Conservation (phyloP, 2,113 vertebrate genomes). For the human region DNA sequence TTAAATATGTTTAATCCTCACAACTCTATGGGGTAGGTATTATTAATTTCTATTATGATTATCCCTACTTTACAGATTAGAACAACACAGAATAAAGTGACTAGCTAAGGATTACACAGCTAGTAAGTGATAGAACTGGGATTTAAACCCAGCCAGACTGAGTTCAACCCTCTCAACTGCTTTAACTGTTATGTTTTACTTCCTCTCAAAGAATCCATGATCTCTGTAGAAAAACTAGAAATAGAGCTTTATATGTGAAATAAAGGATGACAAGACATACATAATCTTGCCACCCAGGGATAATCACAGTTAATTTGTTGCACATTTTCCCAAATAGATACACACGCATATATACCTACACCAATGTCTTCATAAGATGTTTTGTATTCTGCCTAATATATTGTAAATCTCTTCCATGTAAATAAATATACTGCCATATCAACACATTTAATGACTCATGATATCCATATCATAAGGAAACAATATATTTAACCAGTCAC, state of each 20-base stretch:
- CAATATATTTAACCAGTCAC: background rate
- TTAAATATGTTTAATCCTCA: background rate
- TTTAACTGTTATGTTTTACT: background rate
- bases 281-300: background rate
- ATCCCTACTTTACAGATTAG: background rate
- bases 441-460: background rate
- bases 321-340: background rate
- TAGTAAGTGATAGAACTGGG: background rate
- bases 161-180: background rate
- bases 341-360: background rate
- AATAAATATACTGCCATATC: background rate
- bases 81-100: background rate
- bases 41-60: background rate
- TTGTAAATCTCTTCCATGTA: background rate
- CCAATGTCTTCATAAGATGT: background rate
- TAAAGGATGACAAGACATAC: no score
- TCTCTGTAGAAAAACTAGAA: slow-evolving; percentile 2
- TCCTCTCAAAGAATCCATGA: background rate
- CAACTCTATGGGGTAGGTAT: background rate
- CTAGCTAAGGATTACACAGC: background rate
- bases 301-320: background rate
- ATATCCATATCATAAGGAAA: background rate
- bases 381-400: background rate
- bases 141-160: background rate
- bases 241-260: background rate